Evolutionary conservation across 2,888 invertebrate species (phyloP).

Genomic region (Euphydryas editha): DNA sequence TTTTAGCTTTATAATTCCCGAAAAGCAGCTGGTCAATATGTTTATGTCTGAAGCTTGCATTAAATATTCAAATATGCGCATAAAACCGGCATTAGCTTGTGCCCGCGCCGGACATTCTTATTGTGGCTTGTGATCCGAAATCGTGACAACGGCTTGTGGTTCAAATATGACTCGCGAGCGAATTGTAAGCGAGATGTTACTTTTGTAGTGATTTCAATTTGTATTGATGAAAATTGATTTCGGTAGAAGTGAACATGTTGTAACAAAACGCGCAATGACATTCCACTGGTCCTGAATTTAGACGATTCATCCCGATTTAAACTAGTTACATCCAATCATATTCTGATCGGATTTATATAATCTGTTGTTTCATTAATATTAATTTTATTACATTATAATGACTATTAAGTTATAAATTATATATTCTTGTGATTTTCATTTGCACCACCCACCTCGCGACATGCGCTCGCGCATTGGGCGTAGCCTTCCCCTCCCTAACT

Average conservation of each 20-base stretch:
- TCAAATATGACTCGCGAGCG: slow-evolving; percentile 47
- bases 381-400: background rate
- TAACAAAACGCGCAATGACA: too few relatives aligned
- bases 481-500: slow-evolving; percentile 54
- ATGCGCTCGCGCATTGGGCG: slow-evolving; percentile 58
- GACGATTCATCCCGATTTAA: too few relatives aligned
- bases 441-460: slow-evolving; percentile 44
- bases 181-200: background rate
- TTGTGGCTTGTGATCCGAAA: slow-evolving; percentile 73
- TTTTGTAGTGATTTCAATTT: background rate
- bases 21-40: slow-evolving; percentile 48
- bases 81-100: slow-evolving; percentile 68
- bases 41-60: slow-evolving; percentile 40
- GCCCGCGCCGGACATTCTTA: slow-evolving; percentile 60
- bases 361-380: too few relatives aligned
- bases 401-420: background rate
- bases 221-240: too few relatives aligned
- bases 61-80: slow-evolving; percentile 71
- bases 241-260: too few relatives aligned
- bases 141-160: slow-evolving; percentile 64
- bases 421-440: slow-evolving; percentile 28
- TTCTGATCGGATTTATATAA: too few relatives aligned
- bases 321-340: too few relatives aligned
- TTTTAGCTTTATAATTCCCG: slow-evolving; percentile 22
- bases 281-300: too few relatives aligned